phyloP scores from a whole-genome alignment of 2,888 invertebrate species.

The Megamerina dolium region DNA sequence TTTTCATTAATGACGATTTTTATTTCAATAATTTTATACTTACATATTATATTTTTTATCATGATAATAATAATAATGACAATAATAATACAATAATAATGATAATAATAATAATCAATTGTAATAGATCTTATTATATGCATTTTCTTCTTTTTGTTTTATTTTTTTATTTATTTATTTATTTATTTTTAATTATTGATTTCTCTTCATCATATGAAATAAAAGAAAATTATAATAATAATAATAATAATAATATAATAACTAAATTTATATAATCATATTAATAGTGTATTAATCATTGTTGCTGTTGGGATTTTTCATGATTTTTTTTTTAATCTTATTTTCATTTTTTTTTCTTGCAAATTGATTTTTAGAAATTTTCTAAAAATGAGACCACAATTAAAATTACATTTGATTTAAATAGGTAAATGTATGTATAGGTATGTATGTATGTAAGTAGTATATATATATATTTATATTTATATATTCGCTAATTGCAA shows the following conservation, averaged over 20 bases:
- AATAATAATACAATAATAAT: slow-evolving; percentile 8
- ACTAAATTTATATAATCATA: slow-evolving; percentile 2
- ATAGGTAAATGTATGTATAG: no score
- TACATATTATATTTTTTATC: slow-evolving; percentile 1
- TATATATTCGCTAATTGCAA: no score
- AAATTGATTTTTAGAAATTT: no score
- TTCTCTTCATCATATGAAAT: no score
- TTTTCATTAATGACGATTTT: slow-evolving; percentile 20
- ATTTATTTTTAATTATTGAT: slow-evolving; percentile 2
- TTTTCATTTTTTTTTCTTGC: slow-evolving; percentile 19
- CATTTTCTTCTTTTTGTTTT: no score
- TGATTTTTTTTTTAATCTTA: slow-evolving; percentile 20
- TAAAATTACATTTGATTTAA: no score
- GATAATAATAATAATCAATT: no score
- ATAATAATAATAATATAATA: no score
- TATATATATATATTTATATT: no score
- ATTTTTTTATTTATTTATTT: slow-evolving; percentile 4
- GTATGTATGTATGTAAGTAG: no score
- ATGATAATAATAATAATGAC: background rate
- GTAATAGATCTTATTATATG: slow-evolving; percentile 16
- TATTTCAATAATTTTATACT: slow-evolving; percentile 18
- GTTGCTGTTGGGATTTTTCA: background rate
- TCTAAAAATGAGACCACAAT: no score
- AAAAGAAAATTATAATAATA: no score
- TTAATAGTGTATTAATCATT: background rate